Conservation (phyloP, 37 sponge, comb jelly and placozoan genomes). For the Amphimedon queenslandica region DNA sequence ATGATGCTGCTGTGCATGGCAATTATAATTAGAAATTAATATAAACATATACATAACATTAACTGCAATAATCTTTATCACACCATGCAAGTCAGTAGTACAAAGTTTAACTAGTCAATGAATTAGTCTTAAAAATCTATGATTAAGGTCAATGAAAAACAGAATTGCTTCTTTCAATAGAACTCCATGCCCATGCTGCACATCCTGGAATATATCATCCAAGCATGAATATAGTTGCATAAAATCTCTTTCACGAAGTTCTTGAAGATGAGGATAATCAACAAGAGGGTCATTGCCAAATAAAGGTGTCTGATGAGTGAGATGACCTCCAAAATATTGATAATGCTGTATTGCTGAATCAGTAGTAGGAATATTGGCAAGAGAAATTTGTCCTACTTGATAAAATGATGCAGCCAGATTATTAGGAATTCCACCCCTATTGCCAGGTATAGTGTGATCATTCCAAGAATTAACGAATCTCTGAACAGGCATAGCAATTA, state of each 20-base stretch:
- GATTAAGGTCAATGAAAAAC: not conserved
- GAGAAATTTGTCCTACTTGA: slow-evolving; percentile 3
- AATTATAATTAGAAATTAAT: too few species aligned
- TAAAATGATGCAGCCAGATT: not conserved
- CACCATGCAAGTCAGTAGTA: too few species aligned
- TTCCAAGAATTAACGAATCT: slow-evolving; percentile 31
- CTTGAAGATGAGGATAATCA: slow-evolving; percentile 1
- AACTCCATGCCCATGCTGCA: slow-evolving; percentile 2
- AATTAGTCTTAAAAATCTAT: not conserved
- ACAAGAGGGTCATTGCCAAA: slow-evolving; percentile 27
- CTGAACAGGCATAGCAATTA: not conserved
- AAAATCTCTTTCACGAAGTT: slow-evolving; percentile 20
- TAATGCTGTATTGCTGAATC: slow-evolving; percentile 8
- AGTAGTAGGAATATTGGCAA: slow-evolving; percentile 10
- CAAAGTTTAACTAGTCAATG: too few species aligned
- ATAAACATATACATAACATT: too few species aligned
- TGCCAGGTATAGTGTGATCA: slow-evolving; percentile 24
- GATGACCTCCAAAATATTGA: not conserved
- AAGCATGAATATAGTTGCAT: not conserved
- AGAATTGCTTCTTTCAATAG: slow-evolving; percentile 14
- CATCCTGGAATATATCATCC: slow-evolving; percentile 22
- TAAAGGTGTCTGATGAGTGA: slow-evolving; percentile 1
- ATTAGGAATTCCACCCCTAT: slow-evolving; percentile 22
- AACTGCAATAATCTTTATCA: too few species aligned
- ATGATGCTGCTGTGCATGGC: too few species aligned